These are phyloP conservation scores for Drosophila rellima DNA, from an alignment of 2,888 invertebrate species.

Conservation along the genomic window DNA sequence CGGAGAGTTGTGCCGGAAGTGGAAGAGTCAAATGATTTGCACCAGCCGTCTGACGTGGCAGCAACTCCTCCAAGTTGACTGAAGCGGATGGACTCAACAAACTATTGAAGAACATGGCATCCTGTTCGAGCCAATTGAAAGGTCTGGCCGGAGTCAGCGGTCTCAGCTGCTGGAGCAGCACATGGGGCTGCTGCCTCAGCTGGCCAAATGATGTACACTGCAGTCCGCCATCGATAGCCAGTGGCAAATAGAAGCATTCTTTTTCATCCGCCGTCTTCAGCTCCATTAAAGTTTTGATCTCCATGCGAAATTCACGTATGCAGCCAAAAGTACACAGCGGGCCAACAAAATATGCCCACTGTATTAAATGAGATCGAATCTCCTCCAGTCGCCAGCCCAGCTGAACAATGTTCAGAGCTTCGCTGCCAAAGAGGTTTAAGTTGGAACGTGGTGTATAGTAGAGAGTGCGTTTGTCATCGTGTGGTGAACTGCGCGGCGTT, in stretches of 20 bases:
- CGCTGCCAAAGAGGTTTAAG: not conserved
- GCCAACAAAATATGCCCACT: not conserved
- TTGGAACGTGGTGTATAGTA: constrained; percentile 61
- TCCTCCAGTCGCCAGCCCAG: constrained; percentile 19
- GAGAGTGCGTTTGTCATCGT: not conserved
- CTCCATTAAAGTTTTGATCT: constrained; percentile 75
- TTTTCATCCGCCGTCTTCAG: constrained; percentile 68
- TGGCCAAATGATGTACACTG: constrained; percentile 77
- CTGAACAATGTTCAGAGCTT: constrained; percentile 24
- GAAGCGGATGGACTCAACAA: constrained; percentile 28
- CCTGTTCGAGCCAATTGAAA: constrained; percentile 83
- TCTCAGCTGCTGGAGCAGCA: constrained; percentile 72
- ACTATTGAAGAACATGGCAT: constrained; percentile 81
- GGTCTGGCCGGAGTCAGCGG: constrained; percentile 53
- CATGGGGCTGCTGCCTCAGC: constrained; percentile 74
- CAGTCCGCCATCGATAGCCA: constrained; percentile 54
- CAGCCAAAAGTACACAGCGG: constrained; percentile 34
- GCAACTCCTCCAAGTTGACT: constrained; percentile 5
- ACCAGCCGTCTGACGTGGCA: constrained; percentile 33
- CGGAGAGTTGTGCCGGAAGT: not conserved
- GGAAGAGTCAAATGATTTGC: not conserved
- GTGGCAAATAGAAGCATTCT: constrained; percentile 75
- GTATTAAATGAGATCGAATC: not conserved
- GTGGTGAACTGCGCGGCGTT: constrained; percentile 3
- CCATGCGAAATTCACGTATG: constrained; percentile 75